A percentile compares a stretch with the other conserved stretches of the same genome.
These are phyloP conservation scores for Tragopan temminckii DNA, from an alignment of 2,797 vertebrate genomes.

Conservation along the genomic window DNA sequence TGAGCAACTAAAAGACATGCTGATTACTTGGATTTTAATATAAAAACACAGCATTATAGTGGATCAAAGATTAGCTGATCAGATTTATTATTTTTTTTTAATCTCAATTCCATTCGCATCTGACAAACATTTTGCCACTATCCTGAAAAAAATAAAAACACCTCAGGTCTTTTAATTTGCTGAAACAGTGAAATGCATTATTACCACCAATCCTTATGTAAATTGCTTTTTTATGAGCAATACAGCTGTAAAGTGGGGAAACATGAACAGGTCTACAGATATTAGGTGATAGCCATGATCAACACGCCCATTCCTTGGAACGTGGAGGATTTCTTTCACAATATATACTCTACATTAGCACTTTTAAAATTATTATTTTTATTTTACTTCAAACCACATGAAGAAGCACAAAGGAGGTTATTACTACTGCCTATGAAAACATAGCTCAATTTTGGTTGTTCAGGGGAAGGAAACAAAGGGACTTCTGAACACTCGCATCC, in stretches of 20 bases:
- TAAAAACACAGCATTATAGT: not conserved
- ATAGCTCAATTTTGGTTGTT: not conserved
- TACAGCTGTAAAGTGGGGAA: not conserved
- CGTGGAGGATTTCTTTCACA: not conserved
- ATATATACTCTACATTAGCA: not conserved
- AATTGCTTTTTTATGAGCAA: not conserved
- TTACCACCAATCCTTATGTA: not conserved
- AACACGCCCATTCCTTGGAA: not conserved
- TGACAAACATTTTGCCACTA: not conserved
- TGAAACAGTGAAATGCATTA: not conserved
- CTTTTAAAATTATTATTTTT: not conserved
- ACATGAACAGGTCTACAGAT: not conserved
- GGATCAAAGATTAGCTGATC: not conserved
- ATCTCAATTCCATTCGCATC: not conserved
- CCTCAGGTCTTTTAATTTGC: not conserved
- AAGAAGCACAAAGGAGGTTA: not conserved
- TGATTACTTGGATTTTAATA: not conserved
- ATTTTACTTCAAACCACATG: not conserved
- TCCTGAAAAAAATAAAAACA: not conserved
- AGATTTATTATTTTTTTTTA: not conserved
- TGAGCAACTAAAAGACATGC: constrained; percentile 2
- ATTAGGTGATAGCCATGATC: not conserved
- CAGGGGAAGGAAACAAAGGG: not conserved
- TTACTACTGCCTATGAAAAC: not conserved
- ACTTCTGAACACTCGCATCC: not conserved